These are phyloP conservation scores for Sycophila texana DNA, from an alignment of 2,888 invertebrate species.

Conservation along the genomic window DNA sequence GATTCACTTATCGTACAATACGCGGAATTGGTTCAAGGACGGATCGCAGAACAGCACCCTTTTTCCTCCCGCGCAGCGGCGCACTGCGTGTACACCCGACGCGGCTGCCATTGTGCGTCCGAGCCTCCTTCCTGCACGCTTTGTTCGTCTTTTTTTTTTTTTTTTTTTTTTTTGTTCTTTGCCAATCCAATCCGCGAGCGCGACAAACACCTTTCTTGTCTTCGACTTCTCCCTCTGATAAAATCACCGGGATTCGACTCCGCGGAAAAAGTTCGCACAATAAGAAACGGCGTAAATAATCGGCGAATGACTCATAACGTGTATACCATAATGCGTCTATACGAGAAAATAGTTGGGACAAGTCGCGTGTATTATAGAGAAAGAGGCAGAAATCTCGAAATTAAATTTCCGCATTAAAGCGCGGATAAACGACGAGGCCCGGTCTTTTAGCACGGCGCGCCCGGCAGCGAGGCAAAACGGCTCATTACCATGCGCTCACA, in stretches of 20 bases:
- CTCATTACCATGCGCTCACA: conserved; percentile 29
- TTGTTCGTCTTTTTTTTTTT: too few species aligned
- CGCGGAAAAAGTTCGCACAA: too few species aligned
- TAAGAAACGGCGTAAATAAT: too few species aligned
- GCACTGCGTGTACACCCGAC: neutral
- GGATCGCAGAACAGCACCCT: neutral
- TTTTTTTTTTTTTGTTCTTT: too few species aligned
- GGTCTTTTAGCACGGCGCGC: neutral
- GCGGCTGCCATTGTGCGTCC: neutral
- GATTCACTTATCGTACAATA: conserved; percentile 39
- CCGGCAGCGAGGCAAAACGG: conserved; percentile 3
- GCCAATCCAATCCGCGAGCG: too few species aligned
- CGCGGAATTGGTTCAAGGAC: conserved; percentile 51
- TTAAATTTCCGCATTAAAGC: too few species aligned
- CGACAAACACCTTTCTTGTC: too few species aligned
- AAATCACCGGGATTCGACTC: too few species aligned
- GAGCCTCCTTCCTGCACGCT: too few species aligned
- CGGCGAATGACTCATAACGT: too few species aligned
- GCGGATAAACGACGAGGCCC: neutral
- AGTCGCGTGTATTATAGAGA: neutral
- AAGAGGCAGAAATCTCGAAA: neutral
- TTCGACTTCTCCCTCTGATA: too few species aligned
- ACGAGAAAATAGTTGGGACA: neutral
- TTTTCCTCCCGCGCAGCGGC: neutral
- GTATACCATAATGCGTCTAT: too few species aligned